Base-by-base conservation (phyloP, 1,140 invertebrate species). In the Lordiphosa stackelbergi region DNA sequence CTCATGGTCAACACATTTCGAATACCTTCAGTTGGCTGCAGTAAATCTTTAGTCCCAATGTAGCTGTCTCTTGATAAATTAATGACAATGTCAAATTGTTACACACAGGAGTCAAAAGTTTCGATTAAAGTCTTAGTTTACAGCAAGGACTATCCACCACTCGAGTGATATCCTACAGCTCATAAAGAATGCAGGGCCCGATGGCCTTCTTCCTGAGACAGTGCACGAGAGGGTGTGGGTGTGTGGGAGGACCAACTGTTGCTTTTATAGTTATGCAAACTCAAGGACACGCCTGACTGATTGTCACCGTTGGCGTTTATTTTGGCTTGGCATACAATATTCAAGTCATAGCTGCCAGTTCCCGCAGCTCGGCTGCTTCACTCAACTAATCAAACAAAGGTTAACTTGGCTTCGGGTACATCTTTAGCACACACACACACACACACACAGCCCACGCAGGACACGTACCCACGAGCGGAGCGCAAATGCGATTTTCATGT, bases 41-140 rank as follows among this genome's bases (percentile, higher is more conserved):
- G 16, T 49, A 11, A 12, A 52, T 52, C 13, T 36, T 13, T 31
- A 36, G 16, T n/a, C 34, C 31, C 48, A 12, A 12, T 42, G 5
- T 38, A 12, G 24, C 53, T 66, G 63, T 66, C 53, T 59, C 48
- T 51, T 69, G 45, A 36, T 51, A 69, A 69, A 69, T 69, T 69
- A 69, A 69, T 69, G 65, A 69, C 55, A 69, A 60, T 69, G 65
- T 54, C 48, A 69, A 69, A 69, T 51, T 49, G 38, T 59, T 48
- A 52, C 51, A 56, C 55, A 28, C 41, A 54, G 51, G 58, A 68
- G 64, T 66, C 63, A 69, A 69, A 69, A 69, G 56, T 69, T 54
- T 69, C 65, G 49, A 69, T 68, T 68, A 68, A 68, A 68, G 64
- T 69, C 68, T 61, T 45, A 69, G 47, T 42, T 58, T 24, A 34